Conservation (phyloP, 2,113 vertebrate genomes). For the Aplodontia rufa region DNA sequence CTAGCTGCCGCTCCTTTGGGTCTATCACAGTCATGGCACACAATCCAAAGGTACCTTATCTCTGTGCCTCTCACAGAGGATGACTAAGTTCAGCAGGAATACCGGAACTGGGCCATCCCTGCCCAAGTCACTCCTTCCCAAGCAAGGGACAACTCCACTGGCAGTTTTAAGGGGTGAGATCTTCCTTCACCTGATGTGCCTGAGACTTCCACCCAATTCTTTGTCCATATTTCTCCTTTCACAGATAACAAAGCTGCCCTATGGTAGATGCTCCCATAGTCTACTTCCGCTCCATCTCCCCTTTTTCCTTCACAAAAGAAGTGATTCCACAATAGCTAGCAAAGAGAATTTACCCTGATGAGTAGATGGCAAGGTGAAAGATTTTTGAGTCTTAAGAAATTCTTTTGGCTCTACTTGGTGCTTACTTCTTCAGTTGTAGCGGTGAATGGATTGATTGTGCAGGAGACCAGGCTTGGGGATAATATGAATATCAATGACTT, state of each 20-base stretch:
- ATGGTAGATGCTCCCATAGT: not conserved
- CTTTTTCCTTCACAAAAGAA: not conserved
- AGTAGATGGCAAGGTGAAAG: not conserved
- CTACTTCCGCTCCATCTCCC: not conserved
- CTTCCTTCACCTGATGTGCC: not conserved
- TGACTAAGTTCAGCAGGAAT: not conserved
- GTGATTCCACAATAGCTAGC: no score
- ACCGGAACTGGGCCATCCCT: not conserved
- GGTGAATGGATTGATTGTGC: not conserved
- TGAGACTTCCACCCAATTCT: not conserved
- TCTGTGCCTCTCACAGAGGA: not conserved
- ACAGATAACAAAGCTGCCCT: not conserved
- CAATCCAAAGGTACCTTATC: not conserved
- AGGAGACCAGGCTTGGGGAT: not conserved
- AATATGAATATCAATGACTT: not conserved
- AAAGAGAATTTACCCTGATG: not conserved
- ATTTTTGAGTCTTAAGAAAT: not conserved
- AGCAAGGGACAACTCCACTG: not conserved
- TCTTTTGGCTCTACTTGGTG: not conserved
- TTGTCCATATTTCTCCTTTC: not conserved
- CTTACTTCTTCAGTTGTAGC: not conserved
- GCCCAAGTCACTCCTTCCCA: not conserved
- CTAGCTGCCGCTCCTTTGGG: not conserved
- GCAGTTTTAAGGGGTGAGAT: not conserved
- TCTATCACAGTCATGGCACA: not conserved